A percentile compares a stretch with the other conserved stretches of the same genome.
phyloP scores from a whole-genome alignment of 2,113 vertebrate species.

The Eidolon helvum region DNA sequence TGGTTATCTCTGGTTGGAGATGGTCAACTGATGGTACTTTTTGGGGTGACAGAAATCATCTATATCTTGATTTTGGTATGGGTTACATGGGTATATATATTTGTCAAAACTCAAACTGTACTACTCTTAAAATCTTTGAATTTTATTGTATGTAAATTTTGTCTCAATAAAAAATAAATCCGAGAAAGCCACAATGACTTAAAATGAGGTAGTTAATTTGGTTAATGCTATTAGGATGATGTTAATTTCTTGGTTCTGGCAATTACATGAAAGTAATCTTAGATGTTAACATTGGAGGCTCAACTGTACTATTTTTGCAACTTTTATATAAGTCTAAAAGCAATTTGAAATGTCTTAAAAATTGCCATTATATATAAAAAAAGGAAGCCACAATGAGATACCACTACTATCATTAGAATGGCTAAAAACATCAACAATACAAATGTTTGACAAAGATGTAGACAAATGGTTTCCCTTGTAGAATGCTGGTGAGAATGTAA shows the following conservation, averaged over 20 bases:
- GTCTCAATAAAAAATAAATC: neutral
- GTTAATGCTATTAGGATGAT: too few species aligned
- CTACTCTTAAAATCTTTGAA: neutral
- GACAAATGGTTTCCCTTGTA: neutral
- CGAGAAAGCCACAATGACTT: neutral
- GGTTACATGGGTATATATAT: neutral
- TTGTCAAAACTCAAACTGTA: constrained; percentile 7
- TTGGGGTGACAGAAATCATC: neutral
- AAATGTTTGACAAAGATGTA: neutral
- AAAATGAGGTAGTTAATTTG: too few species aligned
- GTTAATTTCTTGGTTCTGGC: too few species aligned
- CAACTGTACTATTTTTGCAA: too few species aligned
- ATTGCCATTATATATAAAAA: too few species aligned
- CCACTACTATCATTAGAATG: neutral
- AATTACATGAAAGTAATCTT: too few species aligned
- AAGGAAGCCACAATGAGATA: neutral
- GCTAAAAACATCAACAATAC: constrained; percentile 13
- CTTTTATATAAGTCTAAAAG: too few species aligned
- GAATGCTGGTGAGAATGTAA: neutral
- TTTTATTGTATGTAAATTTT: neutral
- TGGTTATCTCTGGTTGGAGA: neutral
- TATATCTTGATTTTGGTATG: neutral
- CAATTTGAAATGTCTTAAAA: too few species aligned
- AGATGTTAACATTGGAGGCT: too few species aligned
- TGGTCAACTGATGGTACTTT: neutral